Evolutionary conservation across 2,113 vertebrate species (phyloP).

Genomic region (Chamaea fasciata): DNA sequence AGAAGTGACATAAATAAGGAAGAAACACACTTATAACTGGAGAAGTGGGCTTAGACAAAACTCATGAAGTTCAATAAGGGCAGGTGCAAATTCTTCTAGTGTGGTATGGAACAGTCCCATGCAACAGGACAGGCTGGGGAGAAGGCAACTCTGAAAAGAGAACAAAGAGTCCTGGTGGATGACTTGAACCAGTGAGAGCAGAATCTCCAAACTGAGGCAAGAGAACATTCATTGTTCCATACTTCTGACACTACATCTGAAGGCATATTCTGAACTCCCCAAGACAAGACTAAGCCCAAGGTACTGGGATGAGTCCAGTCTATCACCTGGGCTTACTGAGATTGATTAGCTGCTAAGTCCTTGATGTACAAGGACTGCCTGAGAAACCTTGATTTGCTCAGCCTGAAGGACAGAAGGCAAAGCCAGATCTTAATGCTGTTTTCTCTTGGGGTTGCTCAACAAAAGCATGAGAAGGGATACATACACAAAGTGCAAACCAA

Average conservation of each 20-base stretch:
- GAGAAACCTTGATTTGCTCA: not conserved
- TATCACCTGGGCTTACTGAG: not conserved
- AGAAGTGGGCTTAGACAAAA: not conserved
- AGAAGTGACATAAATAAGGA: not conserved
- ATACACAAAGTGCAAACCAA: not conserved
- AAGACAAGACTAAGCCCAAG: not conserved
- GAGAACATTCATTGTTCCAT: not conserved
- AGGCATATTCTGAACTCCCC: not conserved
- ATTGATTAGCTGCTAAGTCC: not conserved
- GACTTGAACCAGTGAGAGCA: not conserved
- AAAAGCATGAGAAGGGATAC: not conserved
- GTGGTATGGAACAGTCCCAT: not conserved
- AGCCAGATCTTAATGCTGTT: not conserved
- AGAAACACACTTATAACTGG: not conserved
- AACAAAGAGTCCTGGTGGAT: not conserved
- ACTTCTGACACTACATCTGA: not conserved
- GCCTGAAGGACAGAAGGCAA: not conserved
- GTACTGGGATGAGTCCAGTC: not conserved
- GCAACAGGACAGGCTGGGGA: not conserved
- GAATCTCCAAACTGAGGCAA: not conserved
- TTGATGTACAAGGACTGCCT: not conserved
- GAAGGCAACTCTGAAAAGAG: not conserved
- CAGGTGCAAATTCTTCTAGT: not conserved
- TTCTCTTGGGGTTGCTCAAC: not conserved
- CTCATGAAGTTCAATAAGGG: not conserved